These are phyloP conservation scores for Eonycteris spelaea DNA, from an alignment of 2,113 vertebrate species.

Conservation along the genomic window DNA sequence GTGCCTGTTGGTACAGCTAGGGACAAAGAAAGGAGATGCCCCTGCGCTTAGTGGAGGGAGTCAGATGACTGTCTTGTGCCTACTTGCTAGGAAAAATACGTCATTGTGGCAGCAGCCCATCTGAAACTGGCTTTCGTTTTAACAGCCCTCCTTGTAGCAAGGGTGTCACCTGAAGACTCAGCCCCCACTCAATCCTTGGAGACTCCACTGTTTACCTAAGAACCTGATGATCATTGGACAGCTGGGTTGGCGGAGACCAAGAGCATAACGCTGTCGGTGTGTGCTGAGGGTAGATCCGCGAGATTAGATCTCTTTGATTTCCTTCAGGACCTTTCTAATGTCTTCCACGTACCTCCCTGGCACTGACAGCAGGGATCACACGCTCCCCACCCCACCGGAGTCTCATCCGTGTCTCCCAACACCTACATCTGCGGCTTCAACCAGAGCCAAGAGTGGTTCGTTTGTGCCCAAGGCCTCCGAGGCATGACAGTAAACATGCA, in stretches of 20 bases:
- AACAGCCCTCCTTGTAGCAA: background rate
- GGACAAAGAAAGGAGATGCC: background rate
- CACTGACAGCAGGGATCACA: background rate
- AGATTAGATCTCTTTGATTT: background rate
- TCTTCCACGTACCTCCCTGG: background rate
- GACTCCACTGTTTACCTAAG: background rate
- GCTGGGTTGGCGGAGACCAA: background rate
- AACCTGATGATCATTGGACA: background rate
- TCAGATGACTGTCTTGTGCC: background rate
- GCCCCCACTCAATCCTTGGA: background rate
- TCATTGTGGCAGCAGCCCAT: background rate
- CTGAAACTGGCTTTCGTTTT: background rate
- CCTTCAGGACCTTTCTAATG: background rate
- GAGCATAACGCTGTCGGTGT: background rate
- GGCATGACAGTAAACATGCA: rapidly evolving
- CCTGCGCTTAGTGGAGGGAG: background rate
- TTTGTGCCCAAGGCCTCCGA: background rate
- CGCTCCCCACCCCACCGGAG: background rate
- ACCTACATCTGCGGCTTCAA: background rate
- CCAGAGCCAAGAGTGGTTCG: background rate
- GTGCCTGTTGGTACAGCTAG: background rate
- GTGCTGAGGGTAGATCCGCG: background rate
- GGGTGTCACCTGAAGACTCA: background rate
- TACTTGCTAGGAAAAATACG: background rate
- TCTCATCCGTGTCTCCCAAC: background rate